Conservation (phyloP, 1,140 invertebrate species). For the Drosophila kikkawai region DNA sequence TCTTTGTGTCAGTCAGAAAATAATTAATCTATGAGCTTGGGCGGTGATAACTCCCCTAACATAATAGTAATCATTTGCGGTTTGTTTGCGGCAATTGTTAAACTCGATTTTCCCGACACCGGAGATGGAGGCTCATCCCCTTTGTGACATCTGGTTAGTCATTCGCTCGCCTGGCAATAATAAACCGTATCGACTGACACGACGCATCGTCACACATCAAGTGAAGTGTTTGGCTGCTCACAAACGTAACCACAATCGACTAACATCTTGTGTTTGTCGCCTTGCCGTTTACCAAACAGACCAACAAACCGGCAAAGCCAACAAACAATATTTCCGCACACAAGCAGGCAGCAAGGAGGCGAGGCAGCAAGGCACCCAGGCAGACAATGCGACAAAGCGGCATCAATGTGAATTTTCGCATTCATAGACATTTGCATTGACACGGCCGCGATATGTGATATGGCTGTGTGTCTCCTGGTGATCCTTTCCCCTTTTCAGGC, state of each 20-base stretch:
- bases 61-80: constrained; percentile 1
- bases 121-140: background rate
- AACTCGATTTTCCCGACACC: constrained; percentile 25
- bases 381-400: constrained; percentile 72
- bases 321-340: constrained; percentile 46
- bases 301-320: constrained; percentile 17
- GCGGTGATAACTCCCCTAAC: background rate
- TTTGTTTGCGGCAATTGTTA: background rate
- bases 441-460: constrained; percentile 48
- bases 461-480: constrained; percentile 40
- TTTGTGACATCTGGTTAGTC: constrained; percentile 36
- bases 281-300: constrained; percentile 18
- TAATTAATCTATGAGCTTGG: constrained; percentile 2
- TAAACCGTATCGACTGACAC: constrained; percentile 69
- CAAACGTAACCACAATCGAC: constrained; percentile 69
- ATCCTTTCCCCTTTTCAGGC: constrained; percentile 59
- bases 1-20: background rate
- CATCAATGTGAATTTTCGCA: constrained; percentile 71
- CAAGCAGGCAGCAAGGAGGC: constrained; percentile 28
- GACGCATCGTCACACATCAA: constrained; percentile 54
- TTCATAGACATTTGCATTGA: constrained; percentile 78
- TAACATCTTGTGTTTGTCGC: constrained; percentile 48
- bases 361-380: background rate
- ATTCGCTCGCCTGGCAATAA: constrained; percentile 70
- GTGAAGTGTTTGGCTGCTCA: constrained; percentile 67